Percentiles rank a stretch among this genome's conserved stretches.
These are phyloP conservation scores for Neostethus bicornis DNA, from an alignment of 2,797 vertebrate species.

Conservation along the genomic window DNA sequence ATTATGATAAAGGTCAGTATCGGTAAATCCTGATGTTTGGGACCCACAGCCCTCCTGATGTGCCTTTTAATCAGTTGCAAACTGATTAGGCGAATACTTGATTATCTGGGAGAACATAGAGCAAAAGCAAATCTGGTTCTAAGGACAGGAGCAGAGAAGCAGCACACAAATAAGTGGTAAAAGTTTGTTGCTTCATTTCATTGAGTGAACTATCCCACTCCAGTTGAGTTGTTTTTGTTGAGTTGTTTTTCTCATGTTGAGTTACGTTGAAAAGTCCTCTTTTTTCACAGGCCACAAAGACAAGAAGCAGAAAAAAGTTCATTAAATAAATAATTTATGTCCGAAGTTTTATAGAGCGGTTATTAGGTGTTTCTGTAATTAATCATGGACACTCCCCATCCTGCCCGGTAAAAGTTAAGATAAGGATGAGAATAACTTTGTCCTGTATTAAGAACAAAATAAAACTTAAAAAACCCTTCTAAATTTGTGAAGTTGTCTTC, in stretches of 20 bases:
- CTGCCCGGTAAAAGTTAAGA: too few relatives aligned
- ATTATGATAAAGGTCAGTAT: slow-evolving; percentile 32
- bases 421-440: not conserved
- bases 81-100: slow-evolving; percentile 1
- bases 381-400: too few relatives aligned
- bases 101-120: slow-evolving; percentile 8
- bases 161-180: slow-evolving; percentile 33
- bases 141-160: slow-evolving; percentile 23
- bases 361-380: too few relatives aligned
- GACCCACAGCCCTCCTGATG: slow-evolving; percentile 10
- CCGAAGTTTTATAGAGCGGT: slow-evolving; percentile 1
- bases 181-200: slow-evolving; percentile 21
- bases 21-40: slow-evolving; percentile 23
- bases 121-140: slow-evolving; percentile 10
- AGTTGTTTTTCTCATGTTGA: not conserved
- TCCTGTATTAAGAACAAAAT: not conserved
- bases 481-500: slow-evolving; percentile 16
- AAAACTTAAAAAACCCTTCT: slow-evolving; percentile 25
- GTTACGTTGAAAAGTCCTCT: not conserved
- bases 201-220: too few relatives aligned
- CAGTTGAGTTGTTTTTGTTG: slow-evolving; percentile 9
- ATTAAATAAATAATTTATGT: not conserved
- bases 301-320: not conserved
- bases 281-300: slow-evolving; percentile 8
- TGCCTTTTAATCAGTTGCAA: slow-evolving; percentile 1